Percentiles rank a stretch among this genome's conserved stretches.
These are phyloP conservation scores for Hemistola chrysoprasaria DNA, from an alignment of 2,888 invertebrate genomes.

Conservation along the genomic window DNA sequence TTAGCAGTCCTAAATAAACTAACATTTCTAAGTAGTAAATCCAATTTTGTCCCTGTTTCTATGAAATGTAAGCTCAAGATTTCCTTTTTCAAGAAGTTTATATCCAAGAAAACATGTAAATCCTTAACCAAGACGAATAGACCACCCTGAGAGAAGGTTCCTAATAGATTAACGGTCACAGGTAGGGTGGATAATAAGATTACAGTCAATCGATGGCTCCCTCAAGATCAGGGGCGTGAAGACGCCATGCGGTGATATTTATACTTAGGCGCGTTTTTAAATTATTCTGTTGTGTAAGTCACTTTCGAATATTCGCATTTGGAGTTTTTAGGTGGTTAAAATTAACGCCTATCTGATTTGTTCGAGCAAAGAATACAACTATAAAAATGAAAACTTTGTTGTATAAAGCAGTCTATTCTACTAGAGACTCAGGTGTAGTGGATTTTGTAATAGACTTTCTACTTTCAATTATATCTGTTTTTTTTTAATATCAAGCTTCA, in stretches of 20 bases:
- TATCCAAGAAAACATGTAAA: constrained; percentile 17
- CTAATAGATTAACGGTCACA: constrained; percentile 60
- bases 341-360: background rate
- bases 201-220: constrained; percentile 70
- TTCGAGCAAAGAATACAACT: too few species aligned
- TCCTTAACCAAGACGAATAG: constrained; percentile 42
- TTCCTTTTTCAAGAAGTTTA: background rate
- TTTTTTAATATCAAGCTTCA: too few species aligned
- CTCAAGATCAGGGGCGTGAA: constrained; percentile 47
- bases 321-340: background rate
- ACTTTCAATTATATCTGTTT: too few species aligned
- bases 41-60: too few species aligned
- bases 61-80: too few species aligned
- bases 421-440: too few species aligned
- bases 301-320: constrained; percentile 8
- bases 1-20: too few species aligned
- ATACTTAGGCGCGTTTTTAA: constrained; percentile 41
- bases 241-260: constrained; percentile 62
- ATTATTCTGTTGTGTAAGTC: constrained; percentile 7
- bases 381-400: too few species aligned
- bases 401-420: too few species aligned
- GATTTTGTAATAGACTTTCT: too few species aligned
- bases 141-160: constrained; percentile 46
- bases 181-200: constrained; percentile 69
- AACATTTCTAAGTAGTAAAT: too few species aligned